Percentiles rank a stretch among this genome's conserved stretches.
phyloP scores from a whole-genome alignment of 2,797 vertebrate species.

The Aratinga solstitialis region DNA sequence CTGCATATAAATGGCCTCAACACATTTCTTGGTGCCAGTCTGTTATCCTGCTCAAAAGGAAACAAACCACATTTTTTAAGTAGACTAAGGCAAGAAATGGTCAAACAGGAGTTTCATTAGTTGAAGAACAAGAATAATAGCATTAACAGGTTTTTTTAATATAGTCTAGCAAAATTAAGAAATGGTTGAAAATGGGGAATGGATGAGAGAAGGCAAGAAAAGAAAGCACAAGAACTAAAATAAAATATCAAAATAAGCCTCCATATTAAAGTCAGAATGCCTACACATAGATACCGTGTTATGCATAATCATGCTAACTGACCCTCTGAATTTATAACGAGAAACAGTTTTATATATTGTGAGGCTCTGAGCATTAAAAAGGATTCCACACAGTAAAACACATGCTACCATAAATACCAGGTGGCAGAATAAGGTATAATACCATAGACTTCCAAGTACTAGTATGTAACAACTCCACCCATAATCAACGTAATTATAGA shows the following conservation, averaged over 20 bases:
- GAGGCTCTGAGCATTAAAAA: neutral
- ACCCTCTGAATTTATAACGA: neutral
- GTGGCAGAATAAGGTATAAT: neutral
- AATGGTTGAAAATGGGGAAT: neutral
- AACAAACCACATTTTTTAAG: slow-evolving; percentile 55
- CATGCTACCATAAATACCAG: neutral
- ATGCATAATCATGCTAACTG: neutral
- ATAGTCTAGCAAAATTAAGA: neutral
- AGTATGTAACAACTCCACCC: neutral
- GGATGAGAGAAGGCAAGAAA: neutral
- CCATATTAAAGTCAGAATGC: neutral
- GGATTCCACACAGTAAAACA: neutral
- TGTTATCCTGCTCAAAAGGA: slow-evolving; percentile 22
- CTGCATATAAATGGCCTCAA: slow-evolving; percentile 69
- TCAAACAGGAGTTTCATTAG: slow-evolving; percentile 19
- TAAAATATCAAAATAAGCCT: neutral
- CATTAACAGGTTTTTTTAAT: neutral
- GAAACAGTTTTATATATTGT: neutral
- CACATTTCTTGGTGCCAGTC: slow-evolving; percentile 27
- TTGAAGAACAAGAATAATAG: neutral
- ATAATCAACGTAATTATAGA: neutral
- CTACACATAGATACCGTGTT: neutral
- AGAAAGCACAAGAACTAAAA: neutral
- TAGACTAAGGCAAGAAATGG: slow-evolving; percentile 13
- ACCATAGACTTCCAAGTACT: neutral